Conservation (phyloP, 2,888 invertebrate species). For the Homarus gammarus region DNA sequence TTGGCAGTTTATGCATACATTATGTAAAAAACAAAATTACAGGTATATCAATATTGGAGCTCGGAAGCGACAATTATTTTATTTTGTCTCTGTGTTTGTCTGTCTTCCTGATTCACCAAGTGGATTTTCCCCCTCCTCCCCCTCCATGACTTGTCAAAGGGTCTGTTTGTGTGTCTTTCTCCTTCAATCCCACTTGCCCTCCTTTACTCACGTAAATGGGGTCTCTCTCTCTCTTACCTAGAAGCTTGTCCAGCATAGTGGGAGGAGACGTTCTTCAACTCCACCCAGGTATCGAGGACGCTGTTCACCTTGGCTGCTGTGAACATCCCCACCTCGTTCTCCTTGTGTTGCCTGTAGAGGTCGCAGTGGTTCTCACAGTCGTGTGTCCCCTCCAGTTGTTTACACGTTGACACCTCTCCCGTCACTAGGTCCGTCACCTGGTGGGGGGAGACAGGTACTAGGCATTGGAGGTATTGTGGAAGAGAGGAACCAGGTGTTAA, state of each 20-base stretch:
- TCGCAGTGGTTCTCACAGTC: slow-evolving; percentile 62
- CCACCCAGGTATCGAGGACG: slow-evolving; percentile 52
- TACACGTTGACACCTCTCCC: slow-evolving; percentile 47
- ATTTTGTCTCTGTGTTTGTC: no score
- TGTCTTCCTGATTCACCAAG: no score
- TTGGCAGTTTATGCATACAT: no score
- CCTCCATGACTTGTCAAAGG: not conserved
- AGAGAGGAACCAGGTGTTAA: not conserved
- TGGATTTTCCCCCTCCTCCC: not conserved
- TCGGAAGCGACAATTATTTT: no score
- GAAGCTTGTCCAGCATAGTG: slow-evolving; percentile 40
- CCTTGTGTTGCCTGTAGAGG: slow-evolving; percentile 52
- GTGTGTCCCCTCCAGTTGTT: slow-evolving; percentile 25
- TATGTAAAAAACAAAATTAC: no score
- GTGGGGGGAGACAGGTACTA: not conserved
- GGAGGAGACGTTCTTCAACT: slow-evolving; percentile 51
- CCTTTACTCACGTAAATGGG: not conserved
- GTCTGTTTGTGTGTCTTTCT: slow-evolving; percentile 34
- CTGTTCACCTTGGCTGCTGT: slow-evolving; percentile 43
- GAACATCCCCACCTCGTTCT: slow-evolving; percentile 44
- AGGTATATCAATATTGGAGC: no score
- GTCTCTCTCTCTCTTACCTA: slow-evolving; percentile 38
- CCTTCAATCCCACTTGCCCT: not conserved
- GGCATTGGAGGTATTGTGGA: not conserved
- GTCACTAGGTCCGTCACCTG: slow-evolving; percentile 64